Evolutionary conservation across 2,888 invertebrate species (phyloP), one percentile per base, ranked within the genome.

Genomic region (Melipona bicolor): DNA sequence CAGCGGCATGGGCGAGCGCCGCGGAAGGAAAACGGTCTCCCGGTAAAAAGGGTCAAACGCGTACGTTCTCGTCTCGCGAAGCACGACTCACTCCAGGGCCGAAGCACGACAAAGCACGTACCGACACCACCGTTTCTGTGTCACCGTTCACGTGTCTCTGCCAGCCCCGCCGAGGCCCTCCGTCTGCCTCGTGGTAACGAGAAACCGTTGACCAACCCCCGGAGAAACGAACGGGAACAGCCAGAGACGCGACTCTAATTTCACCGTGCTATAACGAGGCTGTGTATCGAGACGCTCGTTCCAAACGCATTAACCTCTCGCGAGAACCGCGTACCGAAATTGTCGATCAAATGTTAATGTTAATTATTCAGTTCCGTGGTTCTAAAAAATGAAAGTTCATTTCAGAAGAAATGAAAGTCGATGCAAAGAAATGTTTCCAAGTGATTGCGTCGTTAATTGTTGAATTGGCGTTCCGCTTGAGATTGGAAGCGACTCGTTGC

Each of bases 131-230:
- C 56, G 54, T 77, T 72, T 67, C 36, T 62, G 43, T 36, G 17
- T 71, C 59, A 59, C 52, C 15, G 32, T 76, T 70, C 56, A 73
- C 71, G 61, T 70, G 70, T 71, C 80, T 36, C 19, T 61, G 54
- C 62, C 78, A 68, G 43, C 50, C 50, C 49, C 36, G 21, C 36
- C 74, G 67, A 67, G 56, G 24, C 43, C 27, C 21, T 21, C 27
- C 72, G 27, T 43, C 21, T 11, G 24, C 70, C 21, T 61, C 21
- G 49, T 64, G 86, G 84, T 82, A 86, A 89, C 85, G 83, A 83
- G 88, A 88, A 85, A 89, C 84, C 81, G 79, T 73, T 81, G 84
- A 78, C 77, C 80, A 77, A 68, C 81, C 83, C 77, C 65, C 49
- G 72, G 32, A 64, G 69, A 54, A 77, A 56, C 52, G 68, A 67